Base-by-base conservation (phyloP, 2,888 invertebrate species). In the Caenorhabditis doughertyi region DNA sequence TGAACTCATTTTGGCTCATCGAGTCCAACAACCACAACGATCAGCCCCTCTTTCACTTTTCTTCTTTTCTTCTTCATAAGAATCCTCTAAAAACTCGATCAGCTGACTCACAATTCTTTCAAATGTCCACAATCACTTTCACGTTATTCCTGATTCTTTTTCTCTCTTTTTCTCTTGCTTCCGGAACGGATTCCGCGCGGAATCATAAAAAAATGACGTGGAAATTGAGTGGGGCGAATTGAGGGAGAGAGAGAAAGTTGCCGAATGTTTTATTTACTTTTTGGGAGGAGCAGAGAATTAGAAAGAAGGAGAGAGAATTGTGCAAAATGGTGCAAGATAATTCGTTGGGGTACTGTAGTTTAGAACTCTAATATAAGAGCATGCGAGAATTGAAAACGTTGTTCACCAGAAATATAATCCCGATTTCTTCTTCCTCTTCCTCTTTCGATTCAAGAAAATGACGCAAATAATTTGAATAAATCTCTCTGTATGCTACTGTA, bases 1-100 rank as follows among this genome's bases (percentile, higher is more conserved):
- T 21, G 29, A 56, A n/a, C n/a, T n/a, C n/a, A n/a, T n/a, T n/a
- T n/a, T 70, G 56, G 70, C 70, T 70, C 70, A 70, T 70, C 56
- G 70, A 70, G 70, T 56, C 56, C 70, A 70, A 58, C 44, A 70
- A 70, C 70, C 70, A 68, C 53, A 27, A 39, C 53, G 55, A 53
- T 55, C 39, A 55, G 3, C 18, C 55, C 18, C 32, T 56, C 32
- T 32, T 16, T 32, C 16, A 3, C 21, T 39, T 3, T 39, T 25
- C 23, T 39, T 60, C 23, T 25, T 42, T 9, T 42, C 39, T 11
- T 42, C 23, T 42, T 8, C 49, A 23, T n/a, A n/a, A n/a, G n/a
- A n/a, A n/a, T n/a, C n/a, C n/a, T n/a, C n/a, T n/a, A n/a, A n/a
- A n/a, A n/a, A 53, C 27, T 53, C 49, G 32, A 65, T 65, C 65